Base-by-base conservation (phyloP, 2,888 invertebrate species). In the Agriopis aurantiaria region DNA sequence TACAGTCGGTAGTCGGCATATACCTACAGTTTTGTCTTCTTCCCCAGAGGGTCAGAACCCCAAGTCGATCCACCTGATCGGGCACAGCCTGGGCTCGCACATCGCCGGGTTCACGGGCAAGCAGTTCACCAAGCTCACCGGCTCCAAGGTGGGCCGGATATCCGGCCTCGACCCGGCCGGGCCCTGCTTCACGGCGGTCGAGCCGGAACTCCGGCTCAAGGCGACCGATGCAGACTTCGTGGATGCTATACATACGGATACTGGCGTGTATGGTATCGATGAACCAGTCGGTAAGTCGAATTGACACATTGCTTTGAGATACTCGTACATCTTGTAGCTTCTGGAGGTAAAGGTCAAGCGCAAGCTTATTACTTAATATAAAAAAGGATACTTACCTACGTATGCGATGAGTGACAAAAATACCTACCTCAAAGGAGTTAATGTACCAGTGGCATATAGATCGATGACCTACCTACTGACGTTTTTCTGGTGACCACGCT, bases 11-110 rank as follows among this genome's bases (percentile, higher is more conserved):
- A n/a, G n/a, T n/a, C n/a, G n/a, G n/a, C n/a, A n/a, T n/a, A 23
- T 23, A 23, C 17, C 17, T 23, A 23, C 17, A 23, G 17, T 23
- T 2, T 23, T 23, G 17, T 14, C 10, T 17, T 7, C 41, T 49
- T 51, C 75, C 76, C 0, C 83, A 93, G 93, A 79, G 41, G 92
- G 91, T 10, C 69, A 88, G 8, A 74, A 85, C 8, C 86, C 91
- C 0, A 61, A 78, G 0, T 69, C 80, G 0, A 87, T 93, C 63
- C 90, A 92, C 78, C 77, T 94, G n/a, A 83, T 94, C 9, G 94
- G 94, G 0, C 94, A 93, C 87, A 93, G 93, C 60, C 86, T 94
- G 1, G 94, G 94, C 14, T 77, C 90, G 0, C 93, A 94, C 81
- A 90, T 93, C 63, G 80, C 86, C 41, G 88, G 91, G 3, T 92